Conservation (phyloP, 2,113 vertebrate genomes). For the Cyprinodon variegatus region DNA sequence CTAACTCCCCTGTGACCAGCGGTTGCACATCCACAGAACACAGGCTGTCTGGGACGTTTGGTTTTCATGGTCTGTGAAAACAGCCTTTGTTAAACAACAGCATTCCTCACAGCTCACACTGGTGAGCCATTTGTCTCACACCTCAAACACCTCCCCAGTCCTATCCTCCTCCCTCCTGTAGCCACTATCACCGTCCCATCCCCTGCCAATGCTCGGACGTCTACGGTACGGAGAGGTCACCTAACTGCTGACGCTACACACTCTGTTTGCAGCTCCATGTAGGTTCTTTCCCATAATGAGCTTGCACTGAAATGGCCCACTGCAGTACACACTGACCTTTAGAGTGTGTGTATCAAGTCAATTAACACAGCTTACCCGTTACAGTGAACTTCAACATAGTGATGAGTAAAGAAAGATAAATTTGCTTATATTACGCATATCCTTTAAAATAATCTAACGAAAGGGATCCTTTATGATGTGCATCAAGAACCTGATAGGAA, state of each 20-base stretch:
- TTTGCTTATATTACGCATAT: background rate
- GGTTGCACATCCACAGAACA: slow-evolving; percentile 62
- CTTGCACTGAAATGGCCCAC: slow-evolving; percentile 48
- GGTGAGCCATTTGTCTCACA: slow-evolving; percentile 66
- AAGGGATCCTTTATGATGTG: background rate
- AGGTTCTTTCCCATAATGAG: slow-evolving; percentile 61
- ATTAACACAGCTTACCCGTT: slow-evolving; percentile 26
- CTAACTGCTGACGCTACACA: slow-evolving; percentile 58
- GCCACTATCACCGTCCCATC: slow-evolving; percentile 39
- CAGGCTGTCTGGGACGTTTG: slow-evolving; percentile 68
- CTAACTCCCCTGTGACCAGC: slow-evolving; percentile 65
- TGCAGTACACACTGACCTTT: slow-evolving; percentile 56
- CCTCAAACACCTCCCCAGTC: slow-evolving; percentile 27
- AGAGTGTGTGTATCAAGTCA: slow-evolving; percentile 36
- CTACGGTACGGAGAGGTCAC: slow-evolving; percentile 59
- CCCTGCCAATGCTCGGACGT: slow-evolving; percentile 59
- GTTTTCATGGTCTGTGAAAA: slow-evolving; percentile 77
- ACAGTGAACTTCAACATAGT: slow-evolving; percentile 9
- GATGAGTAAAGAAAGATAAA: background rate
- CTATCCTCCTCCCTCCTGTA: background rate
- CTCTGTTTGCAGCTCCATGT: slow-evolving; percentile 50
- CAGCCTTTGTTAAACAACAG: slow-evolving; percentile 75
- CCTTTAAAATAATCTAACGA: background rate
- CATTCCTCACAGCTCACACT: slow-evolving; percentile 76
- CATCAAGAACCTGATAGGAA: background rate